Evolutionary conservation across 2,888 invertebrate genomes (phyloP), one percentile per base, ranked within the genome.

Genomic region (Biston stratarius): DNA sequence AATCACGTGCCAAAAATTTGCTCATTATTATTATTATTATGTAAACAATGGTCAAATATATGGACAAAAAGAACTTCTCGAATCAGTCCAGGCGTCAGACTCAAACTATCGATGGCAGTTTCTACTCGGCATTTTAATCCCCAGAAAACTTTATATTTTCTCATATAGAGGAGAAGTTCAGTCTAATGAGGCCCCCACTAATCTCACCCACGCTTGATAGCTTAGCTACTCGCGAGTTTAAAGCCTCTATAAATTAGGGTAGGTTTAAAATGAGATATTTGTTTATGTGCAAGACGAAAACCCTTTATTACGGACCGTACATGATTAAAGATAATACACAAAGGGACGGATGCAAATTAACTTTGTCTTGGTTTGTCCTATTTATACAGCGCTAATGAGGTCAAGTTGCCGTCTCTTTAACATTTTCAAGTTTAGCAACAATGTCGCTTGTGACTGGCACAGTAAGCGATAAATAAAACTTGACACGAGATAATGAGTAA

Each of bases 241-340:
- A 78, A 76, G 75, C 78, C 75, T 67, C 70, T 71, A 75, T 80
- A 77, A 79, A 79, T 79, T 74, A 75, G 75, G 78, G 74, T 77
- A 67, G 71, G 70, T 79, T 76, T 78, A 75, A 71, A 73, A 74
- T 72, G 70, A 74, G 71, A 71, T 76, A 73, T 74, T 75, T 75
- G 73, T 74, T 71, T 74, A 70, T 69, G 64, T 73, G 67, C 63
- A 68, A 70, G 64, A 64, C 67, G 58, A 48, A 56, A 63, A 72
- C 74, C 74, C 72, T 73, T 73, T 65, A 72, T 63, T 67, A 47
- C 71, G 63, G 60, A 70, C 74, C 68, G 62, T 70, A 70, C 57
- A 66, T 63, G 69, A 64, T 68, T 68, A 68, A 70, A 73, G 71
- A 72, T 74, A 71, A 73, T 72, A 75, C 73, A 73, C 70, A 73